Conservation (phyloP, 2,797 vertebrate species). For the Lerista edwardsae region DNA sequence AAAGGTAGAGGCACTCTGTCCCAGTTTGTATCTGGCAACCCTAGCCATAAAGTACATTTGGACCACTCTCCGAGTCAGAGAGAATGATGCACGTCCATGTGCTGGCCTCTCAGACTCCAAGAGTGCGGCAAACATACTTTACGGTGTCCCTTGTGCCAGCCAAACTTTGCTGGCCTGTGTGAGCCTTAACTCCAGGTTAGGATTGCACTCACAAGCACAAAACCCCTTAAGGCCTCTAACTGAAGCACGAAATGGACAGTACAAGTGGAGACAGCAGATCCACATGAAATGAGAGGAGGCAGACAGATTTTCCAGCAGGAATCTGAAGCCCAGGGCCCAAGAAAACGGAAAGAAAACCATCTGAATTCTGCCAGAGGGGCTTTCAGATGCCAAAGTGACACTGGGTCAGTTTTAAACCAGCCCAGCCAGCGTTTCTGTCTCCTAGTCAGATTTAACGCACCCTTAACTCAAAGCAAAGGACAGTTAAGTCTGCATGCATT, state of each 20-base stretch:
- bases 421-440: not conserved
- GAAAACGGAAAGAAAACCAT: too few relatives aligned
- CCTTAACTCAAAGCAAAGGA: not conserved
- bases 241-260: not conserved
- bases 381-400: not conserved
- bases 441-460: not conserved
- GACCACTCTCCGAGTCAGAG: too few relatives aligned
- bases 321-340: not conserved
- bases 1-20: too few relatives aligned
- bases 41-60: too few relatives aligned
- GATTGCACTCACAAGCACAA: too few relatives aligned
- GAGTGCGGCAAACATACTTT: too few relatives aligned
- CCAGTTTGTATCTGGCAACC: too few relatives aligned
- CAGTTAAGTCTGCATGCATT: not conserved
- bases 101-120: too few relatives aligned
- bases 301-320: not conserved
- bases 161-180: too few relatives aligned
- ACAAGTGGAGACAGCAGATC: not conserved
- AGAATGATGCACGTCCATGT: too few relatives aligned
- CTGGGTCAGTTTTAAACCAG: not conserved
- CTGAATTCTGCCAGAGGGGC: not conserved
- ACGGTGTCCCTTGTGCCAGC: too few relatives aligned
- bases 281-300: not conserved
- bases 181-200: too few relatives aligned
- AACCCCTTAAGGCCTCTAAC: not conserved